Conservation (phyloP, 2,113 vertebrate genomes). For the Nyctibius bracteatus region DNA sequence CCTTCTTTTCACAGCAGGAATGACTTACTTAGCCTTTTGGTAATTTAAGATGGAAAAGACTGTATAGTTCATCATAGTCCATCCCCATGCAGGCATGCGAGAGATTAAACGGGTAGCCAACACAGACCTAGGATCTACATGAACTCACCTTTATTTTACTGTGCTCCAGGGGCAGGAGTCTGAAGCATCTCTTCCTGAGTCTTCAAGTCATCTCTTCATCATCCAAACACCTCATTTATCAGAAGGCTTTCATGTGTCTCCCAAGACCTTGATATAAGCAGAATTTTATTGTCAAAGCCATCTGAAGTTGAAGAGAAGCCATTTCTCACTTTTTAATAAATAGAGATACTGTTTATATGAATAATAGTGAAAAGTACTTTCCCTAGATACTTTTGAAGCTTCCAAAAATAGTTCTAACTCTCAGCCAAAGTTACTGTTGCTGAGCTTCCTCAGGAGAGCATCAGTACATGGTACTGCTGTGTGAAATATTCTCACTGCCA, state of each 20-base stretch:
- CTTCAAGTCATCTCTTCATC: slow-evolving; percentile 35
- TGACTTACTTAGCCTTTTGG: not conserved
- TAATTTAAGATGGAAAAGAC: not conserved
- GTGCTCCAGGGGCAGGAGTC: not conserved
- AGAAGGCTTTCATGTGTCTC: slow-evolving; percentile 53
- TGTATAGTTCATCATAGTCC: not conserved
- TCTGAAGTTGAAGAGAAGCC: slow-evolving; percentile 41
- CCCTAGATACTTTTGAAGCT: slow-evolving; percentile 38
- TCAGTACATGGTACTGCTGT: slow-evolving; percentile 1
- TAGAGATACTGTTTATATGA: slow-evolving; percentile 57
- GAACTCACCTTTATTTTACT: slow-evolving; percentile 44
- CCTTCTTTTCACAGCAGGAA: not conserved
- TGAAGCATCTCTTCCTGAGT: not conserved
- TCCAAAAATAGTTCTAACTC: slow-evolving; percentile 52
- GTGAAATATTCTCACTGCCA: slow-evolving; percentile 28
- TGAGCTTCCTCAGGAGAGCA: slow-evolving; percentile 40
- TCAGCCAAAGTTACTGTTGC: slow-evolving; percentile 46
- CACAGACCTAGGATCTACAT: not conserved
- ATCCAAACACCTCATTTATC: slow-evolving; percentile 27
- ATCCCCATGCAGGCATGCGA: not conserved
- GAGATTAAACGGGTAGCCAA: not conserved
- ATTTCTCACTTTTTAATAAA: slow-evolving; percentile 64
- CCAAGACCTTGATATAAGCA: slow-evolving; percentile 49
- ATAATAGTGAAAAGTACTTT: slow-evolving; percentile 55
- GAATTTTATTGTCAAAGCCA: slow-evolving; percentile 57